phyloP scores from a whole-genome alignment of 2,797 vertebrate genomes.

The Basileuterus tristriatus region DNA sequence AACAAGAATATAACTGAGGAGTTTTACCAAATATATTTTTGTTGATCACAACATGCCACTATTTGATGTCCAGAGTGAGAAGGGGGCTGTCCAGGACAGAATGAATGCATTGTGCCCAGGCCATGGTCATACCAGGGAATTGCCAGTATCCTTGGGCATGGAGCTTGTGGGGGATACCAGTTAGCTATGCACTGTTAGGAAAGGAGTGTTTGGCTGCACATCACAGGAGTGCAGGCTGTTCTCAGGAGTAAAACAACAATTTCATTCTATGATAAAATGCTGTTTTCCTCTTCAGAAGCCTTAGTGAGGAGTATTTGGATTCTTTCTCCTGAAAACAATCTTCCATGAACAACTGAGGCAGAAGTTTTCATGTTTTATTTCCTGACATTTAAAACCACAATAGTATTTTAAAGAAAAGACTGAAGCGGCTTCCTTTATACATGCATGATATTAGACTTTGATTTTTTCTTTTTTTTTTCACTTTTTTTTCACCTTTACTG shows the following conservation, averaged over 20 bases:
- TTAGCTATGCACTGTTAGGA: background rate
- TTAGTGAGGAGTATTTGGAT: background rate
- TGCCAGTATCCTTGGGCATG: background rate
- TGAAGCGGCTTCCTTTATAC: background rate
- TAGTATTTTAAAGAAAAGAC: background rate
- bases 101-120: background rate
- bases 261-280: background rate
- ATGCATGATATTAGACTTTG: background rate
- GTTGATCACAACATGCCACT: background rate
- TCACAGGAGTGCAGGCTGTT: background rate
- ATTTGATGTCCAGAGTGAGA: background rate
- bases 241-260: background rate
- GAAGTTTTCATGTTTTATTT: background rate
- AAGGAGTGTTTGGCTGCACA: background rate
- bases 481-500: background rate
- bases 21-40: background rate
- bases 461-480: rapidly evolving
- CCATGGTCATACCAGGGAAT: background rate
- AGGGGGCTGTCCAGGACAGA: background rate
- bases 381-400: background rate
- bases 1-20: background rate
- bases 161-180: background rate
- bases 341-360: background rate
- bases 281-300: background rate
- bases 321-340: background rate